Base-by-base conservation (phyloP, 1,140 invertebrate species). In the Drosophila varians region DNA sequence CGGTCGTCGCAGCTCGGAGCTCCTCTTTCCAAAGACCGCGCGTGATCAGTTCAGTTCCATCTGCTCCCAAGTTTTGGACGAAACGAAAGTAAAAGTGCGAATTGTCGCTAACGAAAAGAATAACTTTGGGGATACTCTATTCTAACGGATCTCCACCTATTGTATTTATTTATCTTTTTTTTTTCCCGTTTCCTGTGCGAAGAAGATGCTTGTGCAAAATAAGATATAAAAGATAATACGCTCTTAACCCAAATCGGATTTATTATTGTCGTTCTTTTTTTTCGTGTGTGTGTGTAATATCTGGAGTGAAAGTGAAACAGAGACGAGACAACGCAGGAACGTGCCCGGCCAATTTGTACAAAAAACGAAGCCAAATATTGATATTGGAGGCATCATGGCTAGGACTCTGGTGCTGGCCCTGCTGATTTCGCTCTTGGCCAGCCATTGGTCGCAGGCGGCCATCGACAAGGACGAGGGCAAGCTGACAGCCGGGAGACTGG, bases 1-100 rank as follows among this genome's bases (percentile, higher is more conserved):
- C 87, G 76, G 88, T 90, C 76, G 87, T 77, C 78, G 73, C 61
- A 77, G 61, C 48, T 71, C 60, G 74, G 64, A 66, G 68, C 80
- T 83, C 74, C 73, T 57, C 48, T 38, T 38, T 38, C n/a, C n/a
- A 38, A 38, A 21, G 4, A 21, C 21, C 2, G 28, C 73, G 77
- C 61, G 64, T 53, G 64, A n/a, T n/a, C n/a, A n/a, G n/a, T n/a
- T n/a, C n/a, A n/a, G n/a, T n/a, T n/a, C n/a, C n/a, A n/a, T n/a
- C n/a, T n/a, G n/a, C n/a, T n/a, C n/a, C n/a, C n/a, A n/a, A n/a
- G n/a, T n/a, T n/a, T n/a, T n/a, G n/a, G n/a, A n/a, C n/a, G n/a
- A 51, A 48, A 72, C 47, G 23, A 78, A 73, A 78, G 73, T 73
- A 76, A 78, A 76, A 75, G 76, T 42, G 38, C 38, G 16, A 42